phyloP scores from a whole-genome alignment of 2,113 vertebrate species.

The Petromus typicus region DNA sequence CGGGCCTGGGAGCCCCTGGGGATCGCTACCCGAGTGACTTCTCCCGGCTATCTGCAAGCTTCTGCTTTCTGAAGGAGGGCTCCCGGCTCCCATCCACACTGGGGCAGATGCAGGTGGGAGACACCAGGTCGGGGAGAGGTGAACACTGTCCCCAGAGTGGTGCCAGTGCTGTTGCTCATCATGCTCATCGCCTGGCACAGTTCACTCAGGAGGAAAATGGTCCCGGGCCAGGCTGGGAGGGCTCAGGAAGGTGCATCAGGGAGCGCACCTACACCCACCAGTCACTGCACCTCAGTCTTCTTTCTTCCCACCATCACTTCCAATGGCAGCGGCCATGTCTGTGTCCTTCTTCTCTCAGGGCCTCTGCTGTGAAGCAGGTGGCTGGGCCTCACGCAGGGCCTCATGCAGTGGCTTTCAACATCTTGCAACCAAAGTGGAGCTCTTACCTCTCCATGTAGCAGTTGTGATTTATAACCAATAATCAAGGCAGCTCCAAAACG shows the following conservation, averaged over 20 bases:
- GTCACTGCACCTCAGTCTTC: background rate
- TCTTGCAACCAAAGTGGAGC: background rate
- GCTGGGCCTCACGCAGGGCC: background rate
- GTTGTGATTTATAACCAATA: conserved; percentile 62
- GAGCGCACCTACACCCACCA: background rate
- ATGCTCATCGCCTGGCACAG: rapidly evolving
- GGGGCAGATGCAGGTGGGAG: no score
- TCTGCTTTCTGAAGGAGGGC: background rate
- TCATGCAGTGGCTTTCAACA: background rate
- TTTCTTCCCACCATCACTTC: background rate
- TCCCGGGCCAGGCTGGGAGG: background rate
- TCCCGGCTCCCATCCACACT: background rate
- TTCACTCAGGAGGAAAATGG: background rate
- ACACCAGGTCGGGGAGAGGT: background rate
- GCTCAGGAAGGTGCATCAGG: background rate
- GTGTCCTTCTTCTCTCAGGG: conserved; percentile 34
- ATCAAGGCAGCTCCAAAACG: conserved; percentile 70
- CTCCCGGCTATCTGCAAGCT: background rate
- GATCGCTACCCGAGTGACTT: background rate
- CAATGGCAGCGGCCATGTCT: background rate
- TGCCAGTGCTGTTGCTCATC: rapidly evolving
- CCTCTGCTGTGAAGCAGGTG: background rate
- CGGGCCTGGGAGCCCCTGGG: background rate
- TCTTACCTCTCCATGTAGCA: background rate
- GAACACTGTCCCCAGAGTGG: background rate